Evolutionary conservation across 2,797 vertebrate genomes (phyloP).

Genomic region (Melanotaenia boesemani): DNA sequence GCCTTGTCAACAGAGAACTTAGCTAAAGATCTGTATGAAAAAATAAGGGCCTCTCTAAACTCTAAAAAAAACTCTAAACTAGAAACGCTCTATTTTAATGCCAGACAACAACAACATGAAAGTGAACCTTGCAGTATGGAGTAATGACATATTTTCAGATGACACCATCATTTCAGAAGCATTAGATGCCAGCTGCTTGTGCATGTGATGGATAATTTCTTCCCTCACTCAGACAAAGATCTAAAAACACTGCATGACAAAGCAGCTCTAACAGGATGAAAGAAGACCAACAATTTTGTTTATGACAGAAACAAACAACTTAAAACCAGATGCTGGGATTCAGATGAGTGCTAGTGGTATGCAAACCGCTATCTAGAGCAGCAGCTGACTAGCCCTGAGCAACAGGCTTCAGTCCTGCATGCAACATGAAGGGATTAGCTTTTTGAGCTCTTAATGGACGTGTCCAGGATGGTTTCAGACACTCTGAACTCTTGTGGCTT

Average conservation of each 20-base stretch:
- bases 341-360: background rate
- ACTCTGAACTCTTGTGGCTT: constrained; percentile 5
- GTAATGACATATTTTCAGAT: background rate
- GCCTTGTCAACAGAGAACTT: background rate
- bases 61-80: too few relatives aligned
- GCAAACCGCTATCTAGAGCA: background rate
- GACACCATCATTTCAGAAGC: background rate
- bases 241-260: too few relatives aligned
- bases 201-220: background rate
- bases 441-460: constrained; percentile 30
- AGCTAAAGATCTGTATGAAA: background rate
- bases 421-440: constrained; percentile 30
- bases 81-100: too few relatives aligned
- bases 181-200: background rate
- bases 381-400: constrained; percentile 28
- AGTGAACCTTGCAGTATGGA: too few relatives aligned
- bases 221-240: background rate
- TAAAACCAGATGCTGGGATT: constrained; percentile 4
- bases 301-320: constrained; percentile 7
- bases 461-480: constrained; percentile 30
- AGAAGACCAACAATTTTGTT: constrained; percentile 12
- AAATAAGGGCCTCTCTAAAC: too few relatives aligned
- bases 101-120: too few relatives aligned
- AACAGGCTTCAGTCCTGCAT: background rate
- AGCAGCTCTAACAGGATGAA: constrained; percentile 33